Evolutionary conservation across 2,797 vertebrate genomes (phyloP).

Genomic region (Sebastes nivosus): DNA sequence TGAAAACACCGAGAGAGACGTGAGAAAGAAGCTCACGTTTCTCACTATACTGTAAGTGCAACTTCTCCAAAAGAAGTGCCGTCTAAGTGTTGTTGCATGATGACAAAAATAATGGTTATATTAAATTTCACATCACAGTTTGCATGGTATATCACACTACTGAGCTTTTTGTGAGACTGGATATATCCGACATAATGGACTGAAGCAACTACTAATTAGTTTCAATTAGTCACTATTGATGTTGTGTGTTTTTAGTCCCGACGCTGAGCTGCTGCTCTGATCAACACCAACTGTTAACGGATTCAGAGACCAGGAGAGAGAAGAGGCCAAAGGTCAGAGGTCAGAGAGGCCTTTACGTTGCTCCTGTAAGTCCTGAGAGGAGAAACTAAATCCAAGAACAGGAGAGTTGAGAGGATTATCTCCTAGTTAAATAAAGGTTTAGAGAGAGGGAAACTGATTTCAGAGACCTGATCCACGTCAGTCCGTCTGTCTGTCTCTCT

Average conservation of each 20-base stretch:
- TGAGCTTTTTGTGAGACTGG: background rate
- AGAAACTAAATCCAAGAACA: background rate
- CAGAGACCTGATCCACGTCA: background rate
- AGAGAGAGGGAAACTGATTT: background rate
- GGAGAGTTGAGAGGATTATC: background rate
- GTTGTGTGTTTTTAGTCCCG: slow-evolving; percentile 22
- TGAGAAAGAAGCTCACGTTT: too few relatives aligned
- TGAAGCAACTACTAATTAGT: slow-evolving; percentile 11
- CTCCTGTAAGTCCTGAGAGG: background rate
- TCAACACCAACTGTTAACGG: slow-evolving; percentile 5
- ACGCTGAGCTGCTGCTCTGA: background rate
- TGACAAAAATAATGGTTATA: too few relatives aligned
- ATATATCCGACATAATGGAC: slow-evolving; percentile 15
- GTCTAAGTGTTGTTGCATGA: too few relatives aligned
- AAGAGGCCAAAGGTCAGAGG: background rate
- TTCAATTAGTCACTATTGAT: slow-evolving; percentile 16
- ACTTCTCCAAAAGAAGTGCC: too few relatives aligned
- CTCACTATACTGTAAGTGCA: too few relatives aligned
- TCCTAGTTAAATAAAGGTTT: background rate
- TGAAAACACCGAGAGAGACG: too few relatives aligned
- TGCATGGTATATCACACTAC: background rate
- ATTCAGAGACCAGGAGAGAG: background rate
- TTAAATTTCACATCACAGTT: background rate
- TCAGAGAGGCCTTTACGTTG: background rate
- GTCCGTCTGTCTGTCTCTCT: too few relatives aligned